Evolutionary conservation across 2,797 vertebrate genomes (phyloP).

Genomic region (Parauchenoglanis ngamensis): DNA sequence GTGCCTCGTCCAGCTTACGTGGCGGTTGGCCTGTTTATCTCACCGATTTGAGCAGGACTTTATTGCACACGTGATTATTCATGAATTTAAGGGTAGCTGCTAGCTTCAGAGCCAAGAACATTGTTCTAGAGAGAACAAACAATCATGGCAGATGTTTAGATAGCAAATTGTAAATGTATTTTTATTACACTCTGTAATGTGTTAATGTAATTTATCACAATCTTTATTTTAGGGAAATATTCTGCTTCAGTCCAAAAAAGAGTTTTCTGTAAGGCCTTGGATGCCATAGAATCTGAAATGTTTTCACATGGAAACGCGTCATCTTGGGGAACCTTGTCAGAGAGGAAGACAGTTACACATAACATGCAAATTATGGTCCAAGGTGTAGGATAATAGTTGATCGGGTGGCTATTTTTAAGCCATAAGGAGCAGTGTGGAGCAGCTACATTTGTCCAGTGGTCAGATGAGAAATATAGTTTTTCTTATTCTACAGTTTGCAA

Average conservation of each 20-base stretch:
- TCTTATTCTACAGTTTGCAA: background rate
- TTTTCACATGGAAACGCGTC: background rate
- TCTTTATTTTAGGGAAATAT: background rate
- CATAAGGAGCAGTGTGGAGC: background rate
- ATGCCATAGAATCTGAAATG: background rate
- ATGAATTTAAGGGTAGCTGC: conserved; percentile 59
- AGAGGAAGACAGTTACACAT: background rate
- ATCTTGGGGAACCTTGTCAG: background rate
- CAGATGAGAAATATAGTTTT: background rate
- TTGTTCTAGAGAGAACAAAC: background rate
- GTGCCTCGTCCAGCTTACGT: conserved; percentile 15
- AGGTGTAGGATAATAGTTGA: background rate
- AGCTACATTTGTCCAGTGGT: background rate
- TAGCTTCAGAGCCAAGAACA: conserved; percentile 7
- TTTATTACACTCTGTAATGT: background rate
- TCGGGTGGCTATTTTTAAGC: background rate
- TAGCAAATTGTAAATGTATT: background rate
- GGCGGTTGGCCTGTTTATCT: conserved; percentile 32
- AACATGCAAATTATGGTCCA: background rate
- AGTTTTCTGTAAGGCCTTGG: conserved; percentile 1
- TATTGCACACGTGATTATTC: background rate
- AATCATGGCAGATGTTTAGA: background rate
- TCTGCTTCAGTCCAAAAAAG: background rate
- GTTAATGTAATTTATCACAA: background rate
- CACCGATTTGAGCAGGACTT: conserved; percentile 60